Conservation (phyloP, 2,888 invertebrate species). For the Masnerella sp. region DNA sequence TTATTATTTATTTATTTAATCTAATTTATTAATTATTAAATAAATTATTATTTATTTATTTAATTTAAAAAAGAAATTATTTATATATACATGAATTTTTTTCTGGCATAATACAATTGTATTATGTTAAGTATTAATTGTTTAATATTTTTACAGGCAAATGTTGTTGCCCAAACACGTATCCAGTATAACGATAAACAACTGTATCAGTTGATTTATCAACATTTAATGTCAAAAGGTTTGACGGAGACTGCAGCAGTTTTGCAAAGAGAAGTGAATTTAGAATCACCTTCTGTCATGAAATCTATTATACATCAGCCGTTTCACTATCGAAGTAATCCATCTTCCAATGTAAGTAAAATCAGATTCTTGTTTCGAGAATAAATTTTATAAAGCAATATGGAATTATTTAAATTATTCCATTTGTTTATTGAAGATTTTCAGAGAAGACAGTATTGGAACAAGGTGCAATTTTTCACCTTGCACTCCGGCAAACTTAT, state of each 20-base stretch:
- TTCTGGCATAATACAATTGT: too few relatives aligned
- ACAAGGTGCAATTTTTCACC: constrained; percentile 72
- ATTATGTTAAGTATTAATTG: not conserved
- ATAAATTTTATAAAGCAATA: too few relatives aligned
- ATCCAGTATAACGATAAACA: constrained; percentile 97
- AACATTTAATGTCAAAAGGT: constrained; percentile 89
- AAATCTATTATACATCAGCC: constrained; percentile 73
- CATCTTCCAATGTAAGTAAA: constrained; percentile 67
- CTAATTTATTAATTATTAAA: too few relatives aligned
- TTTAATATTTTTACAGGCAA: constrained; percentile 81
- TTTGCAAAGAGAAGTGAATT: constrained; percentile 87
- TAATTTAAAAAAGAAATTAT: too few relatives aligned
- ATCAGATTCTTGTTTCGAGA: too few relatives aligned
- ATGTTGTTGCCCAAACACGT: constrained; percentile 96
- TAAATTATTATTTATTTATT: too few relatives aligned
- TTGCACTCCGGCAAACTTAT: constrained; percentile 74
- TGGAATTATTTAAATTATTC: not conserved
- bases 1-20: too few relatives aligned
- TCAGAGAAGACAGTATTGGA: constrained; percentile 54
- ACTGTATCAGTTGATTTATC: constrained; percentile 92
- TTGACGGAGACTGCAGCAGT: constrained; percentile 84
- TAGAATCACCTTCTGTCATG: constrained; percentile 80
- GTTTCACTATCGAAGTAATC: constrained; percentile 73
- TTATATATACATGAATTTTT: too few relatives aligned
- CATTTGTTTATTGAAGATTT: constrained; percentile 25